A percentile compares a stretch with the other conserved stretches of the same genome.
Conservation (phyloP, 1,140 invertebrate species). For the Battus philenor region DNA sequence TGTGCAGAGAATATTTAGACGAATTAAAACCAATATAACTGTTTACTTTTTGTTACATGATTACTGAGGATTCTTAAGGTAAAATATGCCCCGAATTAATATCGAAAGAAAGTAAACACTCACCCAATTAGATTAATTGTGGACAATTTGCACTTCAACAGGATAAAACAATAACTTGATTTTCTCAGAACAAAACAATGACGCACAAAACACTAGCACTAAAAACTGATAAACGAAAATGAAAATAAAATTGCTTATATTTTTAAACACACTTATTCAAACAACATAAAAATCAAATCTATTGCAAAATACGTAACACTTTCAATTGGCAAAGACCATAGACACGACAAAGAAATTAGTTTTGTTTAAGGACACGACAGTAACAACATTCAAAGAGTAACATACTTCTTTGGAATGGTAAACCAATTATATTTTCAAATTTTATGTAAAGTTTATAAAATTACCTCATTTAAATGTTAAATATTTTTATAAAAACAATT, state of each 20-base stretch:
- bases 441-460: too few relatives aligned
- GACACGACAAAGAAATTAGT: too few relatives aligned
- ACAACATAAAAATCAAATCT: too few relatives aligned
- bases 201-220: not conserved
- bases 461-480: too few relatives aligned
- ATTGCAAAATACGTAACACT: too few relatives aligned
- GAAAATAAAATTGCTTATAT: not conserved
- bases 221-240: not conserved
- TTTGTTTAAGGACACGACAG: too few relatives aligned
- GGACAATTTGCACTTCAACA: constrained; percentile 3
- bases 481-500: too few relatives aligned
- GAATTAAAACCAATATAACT: not conserved
- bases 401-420: too few relatives aligned
- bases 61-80: not conserved
- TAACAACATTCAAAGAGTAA: too few relatives aligned
- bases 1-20: not conserved
- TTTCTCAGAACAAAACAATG: not conserved
- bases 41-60: not conserved
- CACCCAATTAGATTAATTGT: constrained; percentile 11
- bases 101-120: not conserved
- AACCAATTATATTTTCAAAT: too few relatives aligned
- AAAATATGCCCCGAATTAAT: not conserved
- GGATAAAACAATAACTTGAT: not conserved
- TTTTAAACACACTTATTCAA: too few relatives aligned
- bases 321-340: too few relatives aligned